These are phyloP conservation scores for Bursaphelenchus okinawaensis DNA, from an alignment of 2,888 invertebrate species.

Conservation along the genomic window DNA sequence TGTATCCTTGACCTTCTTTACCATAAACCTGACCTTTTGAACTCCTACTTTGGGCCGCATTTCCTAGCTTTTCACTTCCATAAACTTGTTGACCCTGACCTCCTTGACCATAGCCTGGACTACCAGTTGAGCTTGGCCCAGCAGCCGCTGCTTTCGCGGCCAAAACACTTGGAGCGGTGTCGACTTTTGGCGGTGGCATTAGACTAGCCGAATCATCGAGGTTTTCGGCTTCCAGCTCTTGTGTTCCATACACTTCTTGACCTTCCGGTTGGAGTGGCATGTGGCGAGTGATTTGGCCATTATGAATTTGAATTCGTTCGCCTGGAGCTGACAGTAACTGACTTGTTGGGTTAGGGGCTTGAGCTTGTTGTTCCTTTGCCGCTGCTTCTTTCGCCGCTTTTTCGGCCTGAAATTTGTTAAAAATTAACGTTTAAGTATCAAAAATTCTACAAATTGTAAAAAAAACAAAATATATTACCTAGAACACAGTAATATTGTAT, in stretches of 20 bases:
- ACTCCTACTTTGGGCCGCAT: no score
- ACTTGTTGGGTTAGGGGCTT: not conserved
- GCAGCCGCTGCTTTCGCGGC: slow-evolving; percentile 4
- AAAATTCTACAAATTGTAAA: no score
- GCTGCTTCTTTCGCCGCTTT: not conserved
- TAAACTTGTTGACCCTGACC: no score
- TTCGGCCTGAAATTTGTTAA: not conserved
- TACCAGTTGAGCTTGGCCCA: no score
- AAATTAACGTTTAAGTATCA: no score
- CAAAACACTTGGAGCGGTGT: not conserved
- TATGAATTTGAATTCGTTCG: not conserved
- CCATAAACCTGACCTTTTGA: no score
- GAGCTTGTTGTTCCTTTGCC: not conserved
- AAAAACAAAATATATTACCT: no score
- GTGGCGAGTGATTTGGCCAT: not conserved
- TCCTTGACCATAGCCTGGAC: no score
- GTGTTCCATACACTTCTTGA: not conserved
- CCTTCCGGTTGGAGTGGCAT: not conserved
- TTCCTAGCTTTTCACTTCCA: no score
- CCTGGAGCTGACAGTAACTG: not conserved
- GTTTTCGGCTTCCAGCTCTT: not conserved
- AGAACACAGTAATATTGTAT: no score
- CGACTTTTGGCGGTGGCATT: slow-evolving; percentile 14
- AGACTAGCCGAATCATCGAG: not conserved
- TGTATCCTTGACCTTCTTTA: no score